These are phyloP conservation scores for Rhincodon typus DNA, from an alignment of 2,797 vertebrate genomes.

Conservation along the genomic window DNA sequence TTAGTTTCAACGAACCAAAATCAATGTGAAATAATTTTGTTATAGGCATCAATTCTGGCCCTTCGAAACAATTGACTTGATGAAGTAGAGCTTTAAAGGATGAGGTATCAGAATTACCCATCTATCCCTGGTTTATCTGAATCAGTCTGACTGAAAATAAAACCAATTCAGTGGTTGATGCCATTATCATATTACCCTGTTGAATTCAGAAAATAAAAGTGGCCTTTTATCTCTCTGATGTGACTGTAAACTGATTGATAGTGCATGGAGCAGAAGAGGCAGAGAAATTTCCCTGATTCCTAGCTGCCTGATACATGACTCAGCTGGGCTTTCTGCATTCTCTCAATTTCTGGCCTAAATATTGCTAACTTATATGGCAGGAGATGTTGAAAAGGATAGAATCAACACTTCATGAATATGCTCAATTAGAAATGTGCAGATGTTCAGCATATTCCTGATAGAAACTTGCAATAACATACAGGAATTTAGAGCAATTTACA, in stretches of 20 bases:
- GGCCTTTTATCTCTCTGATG: background rate
- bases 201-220: conserved; percentile 1
- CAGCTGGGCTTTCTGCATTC: background rate
- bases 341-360: background rate
- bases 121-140: background rate
- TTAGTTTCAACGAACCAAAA: too few species aligned
- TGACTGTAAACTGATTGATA: background rate
- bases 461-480: background rate
- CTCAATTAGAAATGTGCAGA: too few species aligned
- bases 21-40: background rate
- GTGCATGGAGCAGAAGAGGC: too few species aligned
- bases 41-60: background rate
- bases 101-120: background rate
- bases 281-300: background rate
- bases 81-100: background rate
- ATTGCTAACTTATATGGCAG: background rate
- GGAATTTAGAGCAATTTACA: background rate
- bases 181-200: background rate
- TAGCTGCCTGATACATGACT: background rate
- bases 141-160: conserved; percentile 6
- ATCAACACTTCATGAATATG: too few species aligned
- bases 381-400: too few species aligned
- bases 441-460: too few species aligned
- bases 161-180: background rate
- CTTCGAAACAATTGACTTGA: background rate